phyloP scores from a whole-genome alignment of 2,888 invertebrate genomes.

The Aphidius colemani region DNA sequence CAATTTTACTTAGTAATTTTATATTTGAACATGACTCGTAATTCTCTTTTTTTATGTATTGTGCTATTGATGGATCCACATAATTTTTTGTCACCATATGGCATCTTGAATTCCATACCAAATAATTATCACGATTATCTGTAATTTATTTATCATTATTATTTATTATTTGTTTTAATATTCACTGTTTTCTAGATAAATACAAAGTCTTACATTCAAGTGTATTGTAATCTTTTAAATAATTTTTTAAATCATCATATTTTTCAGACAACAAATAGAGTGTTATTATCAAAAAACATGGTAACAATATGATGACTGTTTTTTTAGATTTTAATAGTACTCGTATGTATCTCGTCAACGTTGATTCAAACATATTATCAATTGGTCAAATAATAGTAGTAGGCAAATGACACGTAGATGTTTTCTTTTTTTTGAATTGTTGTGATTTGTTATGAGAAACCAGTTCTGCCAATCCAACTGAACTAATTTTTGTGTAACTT shows the following conservation, averaged over 20 bases:
- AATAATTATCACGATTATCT: conserved; percentile 57
- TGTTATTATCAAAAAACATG: conserved; percentile 44
- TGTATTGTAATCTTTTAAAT: conserved; percentile 13
- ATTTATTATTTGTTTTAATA: neutral
- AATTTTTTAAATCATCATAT: conserved; percentile 39
- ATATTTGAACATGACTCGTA: conserved; percentile 63
- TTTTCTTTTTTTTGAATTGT: too few relatives aligned
- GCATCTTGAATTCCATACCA: conserved; percentile 68
- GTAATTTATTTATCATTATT: conserved; percentile 6
- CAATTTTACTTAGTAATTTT: conserved; percentile 42
- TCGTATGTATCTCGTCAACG: too few relatives aligned
- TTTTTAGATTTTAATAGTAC: too few relatives aligned
- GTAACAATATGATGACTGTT: conserved; percentile 45
- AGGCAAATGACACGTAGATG: too few relatives aligned
- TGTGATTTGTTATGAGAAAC: too few relatives aligned
- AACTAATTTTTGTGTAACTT: too few relatives aligned
- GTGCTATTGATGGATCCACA: conserved; percentile 66
- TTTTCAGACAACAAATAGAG: conserved; percentile 45
- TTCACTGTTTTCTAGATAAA: neutral
- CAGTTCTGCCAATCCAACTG: too few relatives aligned
- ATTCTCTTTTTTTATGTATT: conserved; percentile 62
- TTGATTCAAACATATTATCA: too few relatives aligned
- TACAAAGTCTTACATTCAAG: conserved; percentile 36
- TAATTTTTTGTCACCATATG: conserved; percentile 64
- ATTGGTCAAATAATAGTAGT: too few relatives aligned